These are phyloP conservation scores for Nasonia longicornis DNA, from an alignment of 1,140 invertebrate genomes.

Conservation along the genomic window DNA sequence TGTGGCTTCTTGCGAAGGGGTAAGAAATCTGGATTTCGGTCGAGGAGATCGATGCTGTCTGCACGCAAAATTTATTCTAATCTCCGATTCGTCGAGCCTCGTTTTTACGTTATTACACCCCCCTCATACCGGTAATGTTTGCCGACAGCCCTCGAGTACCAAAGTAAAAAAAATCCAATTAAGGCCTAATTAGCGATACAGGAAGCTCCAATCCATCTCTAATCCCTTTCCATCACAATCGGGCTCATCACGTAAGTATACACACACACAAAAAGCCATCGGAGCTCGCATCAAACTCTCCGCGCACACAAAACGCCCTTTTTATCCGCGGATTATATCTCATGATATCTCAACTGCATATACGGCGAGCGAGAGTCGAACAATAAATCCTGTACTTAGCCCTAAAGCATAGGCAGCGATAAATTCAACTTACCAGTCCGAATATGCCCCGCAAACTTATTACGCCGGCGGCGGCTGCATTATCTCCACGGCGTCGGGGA, in stretches of 20 bases:
- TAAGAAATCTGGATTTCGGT: neutral
- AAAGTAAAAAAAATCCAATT: neutral
- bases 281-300: neutral
- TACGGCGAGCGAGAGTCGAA: neutral
- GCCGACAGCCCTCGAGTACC: too few relatives aligned
- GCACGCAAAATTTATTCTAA: neutral
- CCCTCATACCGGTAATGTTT: neutral
- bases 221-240: constrained; percentile 1
- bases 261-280: neutral
- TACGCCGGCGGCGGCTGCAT: neutral
- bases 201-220: neutral
- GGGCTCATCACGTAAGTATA: neutral
- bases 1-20: neutral
- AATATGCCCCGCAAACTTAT: constrained; percentile 23
- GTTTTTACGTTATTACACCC: neutral
- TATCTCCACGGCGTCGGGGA: constrained; percentile 13
- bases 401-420: neutral
- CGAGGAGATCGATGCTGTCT: too few relatives aligned
- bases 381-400: constrained; percentile 34
- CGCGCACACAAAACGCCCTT: too few relatives aligned
- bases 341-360: constrained; percentile 31
- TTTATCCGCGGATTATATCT: constrained; percentile 14
- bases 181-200: neutral
- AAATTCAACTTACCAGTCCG: constrained; percentile 26
- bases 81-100: neutral